A percentile compares a stretch with the other conserved stretches of the same genome.
Evolutionary conservation across 92 coral and sea anemone species (phyloP).

Genomic region (Parazoanthus atlanticus): DNA sequence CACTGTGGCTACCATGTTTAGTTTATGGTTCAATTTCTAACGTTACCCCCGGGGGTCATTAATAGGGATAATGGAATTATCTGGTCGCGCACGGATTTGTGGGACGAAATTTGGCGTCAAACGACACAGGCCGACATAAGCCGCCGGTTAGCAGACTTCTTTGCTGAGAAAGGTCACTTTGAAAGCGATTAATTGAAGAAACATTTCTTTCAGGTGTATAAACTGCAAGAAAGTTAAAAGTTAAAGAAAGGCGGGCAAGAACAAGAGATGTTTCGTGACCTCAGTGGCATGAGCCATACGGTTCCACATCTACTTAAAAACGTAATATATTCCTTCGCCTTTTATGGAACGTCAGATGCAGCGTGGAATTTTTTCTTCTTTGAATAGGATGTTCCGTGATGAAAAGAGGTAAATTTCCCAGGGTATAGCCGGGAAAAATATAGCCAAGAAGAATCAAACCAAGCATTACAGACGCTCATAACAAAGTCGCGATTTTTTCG

Average conservation of each 20-base stretch:
- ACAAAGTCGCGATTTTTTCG: conserved; percentile 6
- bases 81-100: too few relatives aligned
- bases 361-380: background rate
- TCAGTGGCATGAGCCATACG: too few relatives aligned
- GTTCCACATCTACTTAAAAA: too few relatives aligned
- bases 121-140: conserved; percentile 23
- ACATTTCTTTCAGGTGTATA: too few relatives aligned
- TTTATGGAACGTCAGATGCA: conserved; percentile 20
- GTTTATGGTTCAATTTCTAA: conserved; percentile 10
- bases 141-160: too few relatives aligned
- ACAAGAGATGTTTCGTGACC: conserved; percentile 12
- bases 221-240: too few relatives aligned
- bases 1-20: too few relatives aligned
- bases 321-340: conserved; percentile 11
- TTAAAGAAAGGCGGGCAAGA: conserved; percentile 12
- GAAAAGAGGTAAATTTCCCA: conserved; percentile 14
- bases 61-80: too few relatives aligned
- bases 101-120: too few relatives aligned
- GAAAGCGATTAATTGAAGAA: too few relatives aligned
- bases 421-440: conserved; percentile 18
- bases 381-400: conserved; percentile 15
- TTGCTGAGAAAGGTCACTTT: too few relatives aligned
- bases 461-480: conserved; percentile 17
- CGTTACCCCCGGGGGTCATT: too few relatives aligned
- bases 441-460: conserved; percentile 19